Conservation (phyloP, 2,797 vertebrate genomes). For the Tenualosa ilisha region DNA sequence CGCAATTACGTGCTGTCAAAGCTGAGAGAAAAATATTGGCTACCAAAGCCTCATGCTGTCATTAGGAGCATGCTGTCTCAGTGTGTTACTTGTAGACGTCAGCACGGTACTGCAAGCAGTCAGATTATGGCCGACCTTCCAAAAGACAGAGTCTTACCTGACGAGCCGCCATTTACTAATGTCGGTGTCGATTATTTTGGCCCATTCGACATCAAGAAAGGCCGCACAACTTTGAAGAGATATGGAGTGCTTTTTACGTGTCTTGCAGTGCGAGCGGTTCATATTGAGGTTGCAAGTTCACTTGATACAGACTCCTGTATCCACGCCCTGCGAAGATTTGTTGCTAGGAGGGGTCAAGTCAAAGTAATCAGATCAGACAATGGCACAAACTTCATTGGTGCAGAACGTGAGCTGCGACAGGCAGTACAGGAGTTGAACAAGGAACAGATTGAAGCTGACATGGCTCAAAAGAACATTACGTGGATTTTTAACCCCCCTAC, state of each 20-base stretch:
- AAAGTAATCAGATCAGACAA: conserved; percentile 22
- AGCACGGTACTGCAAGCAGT: neutral
- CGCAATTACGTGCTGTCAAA: neutral
- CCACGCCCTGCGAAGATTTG: conserved; percentile 18
- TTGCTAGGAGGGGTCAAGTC: conserved; percentile 28
- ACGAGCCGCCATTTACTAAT: conserved; percentile 34
- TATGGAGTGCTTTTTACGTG: neutral
- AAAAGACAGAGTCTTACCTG: neutral
- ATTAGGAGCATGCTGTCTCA: neutral
- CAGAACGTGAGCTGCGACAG: neutral
- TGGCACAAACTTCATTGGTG: conserved; percentile 23
- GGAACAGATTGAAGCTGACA: conserved; percentile 24
- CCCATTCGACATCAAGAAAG: conserved; percentile 10
- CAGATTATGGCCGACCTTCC: conserved; percentile 35
- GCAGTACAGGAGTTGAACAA: conserved; percentile 6
- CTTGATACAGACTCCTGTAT: neutral
- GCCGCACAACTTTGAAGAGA: neutral
- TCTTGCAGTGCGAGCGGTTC: neutral
- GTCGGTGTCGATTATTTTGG: conserved; percentile 33
- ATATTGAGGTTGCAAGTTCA: neutral
- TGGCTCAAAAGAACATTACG: neutral
- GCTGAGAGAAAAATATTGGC: neutral
- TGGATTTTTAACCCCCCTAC: conserved; percentile 27
- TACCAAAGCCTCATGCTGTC: neutral
- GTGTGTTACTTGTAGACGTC: neutral